Percentiles rank a stretch among this genome's conserved stretches.
These are phyloP conservation scores for Cephalophus harveyi DNA, from an alignment of 2,113 vertebrate species.

Conservation along the genomic window DNA sequence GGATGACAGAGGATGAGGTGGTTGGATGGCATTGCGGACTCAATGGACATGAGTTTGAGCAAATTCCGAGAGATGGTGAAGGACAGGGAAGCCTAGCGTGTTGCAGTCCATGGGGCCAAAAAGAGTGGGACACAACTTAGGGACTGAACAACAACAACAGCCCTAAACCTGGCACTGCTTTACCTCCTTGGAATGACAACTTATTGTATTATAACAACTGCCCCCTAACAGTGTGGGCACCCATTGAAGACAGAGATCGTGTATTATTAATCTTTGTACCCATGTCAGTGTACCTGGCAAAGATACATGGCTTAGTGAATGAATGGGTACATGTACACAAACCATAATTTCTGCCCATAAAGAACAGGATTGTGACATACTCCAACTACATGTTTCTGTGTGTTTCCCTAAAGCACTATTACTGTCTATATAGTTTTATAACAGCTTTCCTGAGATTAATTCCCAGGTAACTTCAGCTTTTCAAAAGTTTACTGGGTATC, in stretches of 20 bases:
- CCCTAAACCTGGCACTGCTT: neutral
- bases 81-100: neutral
- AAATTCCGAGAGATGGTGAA: neutral
- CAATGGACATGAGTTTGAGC: neutral
- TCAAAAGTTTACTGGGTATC: neutral
- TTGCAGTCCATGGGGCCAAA: neutral
- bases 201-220: neutral
- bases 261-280: neutral
- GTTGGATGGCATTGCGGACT: neutral
- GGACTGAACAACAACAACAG: neutral
- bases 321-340: neutral
- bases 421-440: neutral
- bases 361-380: neutral
- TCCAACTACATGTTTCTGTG: neutral
- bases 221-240: neutral
- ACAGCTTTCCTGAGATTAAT: neutral
- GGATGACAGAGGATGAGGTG: neutral
- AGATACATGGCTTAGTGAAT: neutral
- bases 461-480: neutral
- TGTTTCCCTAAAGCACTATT: neutral
- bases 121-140: neutral
- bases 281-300: neutral
- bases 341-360: neutral
- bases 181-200: neutral
- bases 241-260: neutral